phyloP scores from a whole-genome alignment of 2,888 invertebrate species.

The Oeneis ivallda region DNA sequence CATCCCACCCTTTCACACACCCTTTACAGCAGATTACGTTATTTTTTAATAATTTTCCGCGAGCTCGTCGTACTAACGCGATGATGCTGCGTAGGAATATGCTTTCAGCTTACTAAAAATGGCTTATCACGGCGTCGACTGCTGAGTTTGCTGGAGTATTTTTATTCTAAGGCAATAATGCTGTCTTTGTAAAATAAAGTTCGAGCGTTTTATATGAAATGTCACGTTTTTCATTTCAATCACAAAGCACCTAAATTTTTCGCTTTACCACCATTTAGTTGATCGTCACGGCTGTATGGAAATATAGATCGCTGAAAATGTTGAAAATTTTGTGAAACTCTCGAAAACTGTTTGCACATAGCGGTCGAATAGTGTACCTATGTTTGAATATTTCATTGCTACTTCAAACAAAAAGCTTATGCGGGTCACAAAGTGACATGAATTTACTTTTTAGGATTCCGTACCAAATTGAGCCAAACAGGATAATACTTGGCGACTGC shows the following conservation, averaged over 20 bases:
- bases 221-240: slow-evolving; percentile 2
- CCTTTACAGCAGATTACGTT: too few relatives aligned
- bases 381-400: slow-evolving; percentile 32
- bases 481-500: too few relatives aligned
- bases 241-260: not conserved
- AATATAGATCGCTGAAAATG: not conserved
- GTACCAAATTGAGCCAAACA: too few relatives aligned
- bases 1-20: too few relatives aligned
- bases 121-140: too few relatives aligned
- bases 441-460: not conserved
- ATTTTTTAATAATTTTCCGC: too few relatives aligned
- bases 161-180: too few relatives aligned
- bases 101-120: too few relatives aligned
- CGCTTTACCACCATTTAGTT: not conserved
- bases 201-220: not conserved
- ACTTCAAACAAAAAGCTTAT: slow-evolving; percentile 26
- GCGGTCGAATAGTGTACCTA: slow-evolving; percentile 27
- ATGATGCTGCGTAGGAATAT: too few relatives aligned
- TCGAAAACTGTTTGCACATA: slow-evolving; percentile 17
- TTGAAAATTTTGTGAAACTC: not conserved
- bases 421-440: slow-evolving; percentile 14
- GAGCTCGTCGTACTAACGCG: too few relatives aligned
- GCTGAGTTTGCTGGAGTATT: too few relatives aligned
- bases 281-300: not conserved
- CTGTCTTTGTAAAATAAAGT: too few relatives aligned